A percentile compares a stretch with the other conserved stretches of the same genome.
Evolutionary conservation across 2,888 invertebrate genomes (phyloP).

Genomic region (Callosobruchus maculatus): DNA sequence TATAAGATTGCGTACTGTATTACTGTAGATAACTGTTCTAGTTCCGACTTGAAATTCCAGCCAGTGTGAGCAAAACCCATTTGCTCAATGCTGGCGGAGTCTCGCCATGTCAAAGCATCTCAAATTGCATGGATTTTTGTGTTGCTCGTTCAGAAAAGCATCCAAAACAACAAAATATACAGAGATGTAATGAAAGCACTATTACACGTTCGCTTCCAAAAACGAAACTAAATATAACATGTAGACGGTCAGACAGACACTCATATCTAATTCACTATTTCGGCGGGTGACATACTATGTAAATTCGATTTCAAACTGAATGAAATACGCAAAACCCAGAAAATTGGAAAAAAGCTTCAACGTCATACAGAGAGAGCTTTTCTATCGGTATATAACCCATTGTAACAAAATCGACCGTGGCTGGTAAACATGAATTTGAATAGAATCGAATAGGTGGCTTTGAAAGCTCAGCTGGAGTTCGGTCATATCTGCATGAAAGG

Average conservation of each 20-base stretch:
- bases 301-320: background rate
- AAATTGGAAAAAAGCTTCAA: background rate
- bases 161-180: no score
- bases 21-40: no score
- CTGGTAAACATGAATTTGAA: background rate
- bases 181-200: no score
- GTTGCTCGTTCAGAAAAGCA: no score
- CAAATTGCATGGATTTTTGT: no score
- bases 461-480: background rate
- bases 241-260: background rate
- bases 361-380: background rate
- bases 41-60: no score
- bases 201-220: background rate
- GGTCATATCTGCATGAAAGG: background rate
- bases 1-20: no score
- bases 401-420: background rate
- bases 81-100: no score
- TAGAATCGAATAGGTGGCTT: background rate
- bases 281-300: background rate
- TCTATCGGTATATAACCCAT: background rate
- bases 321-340: background rate
- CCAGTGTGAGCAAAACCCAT: no score
- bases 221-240: background rate
- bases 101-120: no score
- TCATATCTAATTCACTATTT: background rate